phyloP scores from a whole-genome alignment of 2,888 invertebrate species.

The Athalia circularis region DNA sequence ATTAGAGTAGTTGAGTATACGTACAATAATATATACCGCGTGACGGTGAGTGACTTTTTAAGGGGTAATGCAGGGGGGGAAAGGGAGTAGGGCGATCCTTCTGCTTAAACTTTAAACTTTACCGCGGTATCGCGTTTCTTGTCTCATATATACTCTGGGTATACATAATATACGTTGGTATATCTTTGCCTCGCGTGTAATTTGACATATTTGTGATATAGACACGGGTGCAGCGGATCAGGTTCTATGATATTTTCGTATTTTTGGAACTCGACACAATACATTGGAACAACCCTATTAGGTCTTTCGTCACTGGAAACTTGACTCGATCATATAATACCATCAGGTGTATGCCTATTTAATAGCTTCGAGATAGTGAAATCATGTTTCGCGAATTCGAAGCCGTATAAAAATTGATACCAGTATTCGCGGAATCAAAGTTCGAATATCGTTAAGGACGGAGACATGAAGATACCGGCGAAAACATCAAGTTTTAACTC shows the following conservation, averaged over 20 bases:
- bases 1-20: not conserved
- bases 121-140: constrained; percentile 28
- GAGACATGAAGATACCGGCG: not conserved
- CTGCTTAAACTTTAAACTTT: constrained; percentile 34
- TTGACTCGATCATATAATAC: too few relatives aligned
- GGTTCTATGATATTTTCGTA: not conserved
- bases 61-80: not conserved
- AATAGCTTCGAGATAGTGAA: not conserved
- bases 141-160: not conserved
- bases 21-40: not conserved
- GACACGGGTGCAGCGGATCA: too few relatives aligned
- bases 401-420: too few relatives aligned
- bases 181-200: constrained; percentile 13
- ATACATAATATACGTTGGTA: not conserved
- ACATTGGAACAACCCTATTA: too few relatives aligned
- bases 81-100: constrained; percentile 5
- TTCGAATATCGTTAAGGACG: constrained; percentile 1
- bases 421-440: not conserved
- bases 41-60: too few relatives aligned
- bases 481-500: not conserved
- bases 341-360: too few relatives aligned
- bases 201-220: constrained; percentile 19
- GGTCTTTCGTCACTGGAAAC: too few relatives aligned
- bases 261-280: not conserved
- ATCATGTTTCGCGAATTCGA: not conserved